phyloP scores from a whole-genome alignment of 2,797 vertebrate genomes.

The Xiphophorus birchmanni region DNA sequence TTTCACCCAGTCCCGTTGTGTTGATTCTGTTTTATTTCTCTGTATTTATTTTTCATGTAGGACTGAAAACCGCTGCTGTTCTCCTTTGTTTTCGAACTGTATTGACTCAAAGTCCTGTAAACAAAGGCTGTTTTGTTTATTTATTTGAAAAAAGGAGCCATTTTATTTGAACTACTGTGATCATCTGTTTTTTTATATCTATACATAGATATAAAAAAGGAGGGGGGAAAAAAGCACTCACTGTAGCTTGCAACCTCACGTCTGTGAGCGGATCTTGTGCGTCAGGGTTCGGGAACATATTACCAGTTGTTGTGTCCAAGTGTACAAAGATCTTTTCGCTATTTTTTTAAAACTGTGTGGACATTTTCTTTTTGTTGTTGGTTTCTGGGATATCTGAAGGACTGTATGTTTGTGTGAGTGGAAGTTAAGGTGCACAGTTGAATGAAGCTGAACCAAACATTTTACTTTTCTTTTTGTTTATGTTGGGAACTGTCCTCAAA shows the following conservation, averaged over 20 bases:
- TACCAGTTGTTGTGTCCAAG: conserved; percentile 51
- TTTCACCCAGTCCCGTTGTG: conserved; percentile 42
- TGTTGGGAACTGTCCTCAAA: conserved; percentile 29
- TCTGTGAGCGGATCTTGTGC: conserved; percentile 53
- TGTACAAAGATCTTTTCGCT: conserved; percentile 75
- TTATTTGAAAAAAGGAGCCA: conserved; percentile 71
- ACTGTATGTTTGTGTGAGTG: conserved; percentile 30
- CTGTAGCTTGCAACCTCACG: conserved; percentile 69
- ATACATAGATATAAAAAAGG: neutral
- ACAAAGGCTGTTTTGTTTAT: conserved; percentile 59
- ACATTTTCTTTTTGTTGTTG: conserved; percentile 43
- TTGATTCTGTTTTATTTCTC: conserved; percentile 30
- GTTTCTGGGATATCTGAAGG: conserved; percentile 64
- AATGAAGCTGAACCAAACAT: conserved; percentile 78
- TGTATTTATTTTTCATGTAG: conserved; percentile 48
- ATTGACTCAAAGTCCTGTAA: conserved; percentile 36
- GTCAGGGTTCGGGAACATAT: conserved; percentile 51
- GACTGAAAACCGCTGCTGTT: conserved; percentile 59
- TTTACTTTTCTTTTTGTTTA: conserved; percentile 47
- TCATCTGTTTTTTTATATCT: conserved; percentile 51
- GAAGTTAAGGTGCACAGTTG: conserved; percentile 62
- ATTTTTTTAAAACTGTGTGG: conserved; percentile 75
- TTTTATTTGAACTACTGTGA: conserved; percentile 77
- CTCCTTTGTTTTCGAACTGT: conserved; percentile 34
- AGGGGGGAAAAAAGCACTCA: conserved; percentile 58